phyloP scores from a whole-genome alignment of 2,797 vertebrate species.

The Diplodus puntazzo region DNA sequence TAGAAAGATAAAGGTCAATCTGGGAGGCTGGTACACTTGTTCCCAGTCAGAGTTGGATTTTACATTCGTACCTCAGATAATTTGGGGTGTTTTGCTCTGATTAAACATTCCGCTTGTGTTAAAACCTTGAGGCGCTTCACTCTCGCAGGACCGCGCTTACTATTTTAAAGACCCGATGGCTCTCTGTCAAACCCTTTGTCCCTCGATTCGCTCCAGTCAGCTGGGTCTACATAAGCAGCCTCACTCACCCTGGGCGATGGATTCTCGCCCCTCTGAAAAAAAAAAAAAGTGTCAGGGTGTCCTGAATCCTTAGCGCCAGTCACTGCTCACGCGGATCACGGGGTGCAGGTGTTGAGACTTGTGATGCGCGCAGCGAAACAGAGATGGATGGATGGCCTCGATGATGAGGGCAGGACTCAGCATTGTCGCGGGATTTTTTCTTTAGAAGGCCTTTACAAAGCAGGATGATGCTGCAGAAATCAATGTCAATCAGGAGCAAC shows the following conservation, averaged over 20 bases:
- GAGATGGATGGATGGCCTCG: constrained; percentile 16
- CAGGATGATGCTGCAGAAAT: constrained; percentile 47
- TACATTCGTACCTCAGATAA: constrained; percentile 1
- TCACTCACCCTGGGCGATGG: constrained; percentile 25
- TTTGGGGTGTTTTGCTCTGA: neutral
- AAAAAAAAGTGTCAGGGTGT: constrained; percentile 24
- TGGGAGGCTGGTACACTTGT: neutral
- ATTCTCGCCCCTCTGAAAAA: constrained; percentile 27
- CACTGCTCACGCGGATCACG: constrained; percentile 13
- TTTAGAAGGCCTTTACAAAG: constrained; percentile 48
- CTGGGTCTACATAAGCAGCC: constrained; percentile 8
- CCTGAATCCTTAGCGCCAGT: constrained; percentile 21
- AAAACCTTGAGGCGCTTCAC: neutral
- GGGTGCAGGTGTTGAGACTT: constrained; percentile 27
- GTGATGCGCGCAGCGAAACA: constrained; percentile 23
- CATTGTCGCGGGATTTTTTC: constrained; percentile 9
- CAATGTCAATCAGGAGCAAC: constrained; percentile 28
- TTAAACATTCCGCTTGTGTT: neutral
- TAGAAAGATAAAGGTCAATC: neutral
- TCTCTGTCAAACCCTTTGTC: constrained; percentile 29
- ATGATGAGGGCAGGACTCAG: constrained; percentile 37
- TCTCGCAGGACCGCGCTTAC: constrained; percentile 24
- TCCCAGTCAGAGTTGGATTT: neutral
- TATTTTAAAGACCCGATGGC: constrained; percentile 40
- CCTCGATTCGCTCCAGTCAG: constrained; percentile 14